These are phyloP conservation scores for Sitodiplosis mosellana DNA, from an alignment of 1,140 invertebrate species.

Conservation along the genomic window DNA sequence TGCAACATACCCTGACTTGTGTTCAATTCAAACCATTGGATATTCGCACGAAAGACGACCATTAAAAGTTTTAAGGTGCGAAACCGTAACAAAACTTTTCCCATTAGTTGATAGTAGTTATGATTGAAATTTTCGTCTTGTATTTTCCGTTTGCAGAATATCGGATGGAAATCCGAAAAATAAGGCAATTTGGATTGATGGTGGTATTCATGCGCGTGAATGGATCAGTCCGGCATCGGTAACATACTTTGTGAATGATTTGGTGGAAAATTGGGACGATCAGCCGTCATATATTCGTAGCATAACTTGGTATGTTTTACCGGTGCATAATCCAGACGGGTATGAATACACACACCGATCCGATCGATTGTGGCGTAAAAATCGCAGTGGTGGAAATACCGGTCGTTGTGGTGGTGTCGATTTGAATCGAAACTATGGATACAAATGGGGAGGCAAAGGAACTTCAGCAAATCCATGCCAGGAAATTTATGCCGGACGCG, in stretches of 20 bases:
- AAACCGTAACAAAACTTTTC: background rate
- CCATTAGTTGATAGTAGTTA: background rate
- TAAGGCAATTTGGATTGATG: constrained; percentile 42
- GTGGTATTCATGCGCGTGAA: constrained; percentile 77
- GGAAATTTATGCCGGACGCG: constrained; percentile 74
- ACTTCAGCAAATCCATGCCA: constrained; percentile 77
- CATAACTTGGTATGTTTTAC: constrained; percentile 69
- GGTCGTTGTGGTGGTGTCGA: constrained; percentile 52
- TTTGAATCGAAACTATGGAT: constrained; percentile 66
- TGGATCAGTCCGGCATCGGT: constrained; percentile 81
- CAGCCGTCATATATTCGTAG: constrained; percentile 48
- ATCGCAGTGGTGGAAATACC: constrained; percentile 34
- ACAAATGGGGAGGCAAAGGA: constrained; percentile 62
- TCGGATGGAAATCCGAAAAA: constrained; percentile 39
- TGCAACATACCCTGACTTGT: constrained; percentile 45
- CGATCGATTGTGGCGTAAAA: constrained; percentile 72
- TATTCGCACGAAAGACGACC: constrained; percentile 53
- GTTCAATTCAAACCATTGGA: constrained; percentile 52
- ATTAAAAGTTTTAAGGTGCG: constrained; percentile 41
- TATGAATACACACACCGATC: constrained; percentile 60
- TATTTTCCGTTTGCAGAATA: constrained; percentile 27
- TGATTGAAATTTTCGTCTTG: background rate
- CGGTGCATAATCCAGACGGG: constrained; percentile 72
- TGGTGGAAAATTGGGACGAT: constrained; percentile 50
- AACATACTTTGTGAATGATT: constrained; percentile 61